Percentiles rank a stretch among this genome's conserved stretches.
phyloP scores from a whole-genome alignment of 1,140 invertebrate species.

The Heliconius nattereri region DNA sequence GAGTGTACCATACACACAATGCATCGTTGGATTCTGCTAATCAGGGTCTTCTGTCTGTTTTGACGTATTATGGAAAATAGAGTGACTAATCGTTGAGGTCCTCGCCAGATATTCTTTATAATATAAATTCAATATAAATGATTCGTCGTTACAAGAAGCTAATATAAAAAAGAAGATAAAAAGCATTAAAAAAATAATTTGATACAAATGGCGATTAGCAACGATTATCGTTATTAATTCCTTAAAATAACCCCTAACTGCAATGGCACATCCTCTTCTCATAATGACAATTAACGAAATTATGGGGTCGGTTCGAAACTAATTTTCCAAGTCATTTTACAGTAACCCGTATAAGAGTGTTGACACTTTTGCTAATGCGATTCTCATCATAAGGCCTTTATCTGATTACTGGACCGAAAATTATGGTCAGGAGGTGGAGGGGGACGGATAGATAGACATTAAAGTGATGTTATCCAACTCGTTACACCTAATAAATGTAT shows the following conservation, averaged over 20 bases:
- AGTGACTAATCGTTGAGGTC: too few species aligned
- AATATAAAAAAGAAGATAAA: too few species aligned
- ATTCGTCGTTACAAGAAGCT: too few species aligned
- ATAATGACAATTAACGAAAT: constrained; percentile 29
- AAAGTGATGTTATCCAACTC: constrained; percentile 39
- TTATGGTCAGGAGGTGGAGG: constrained; percentile 33
- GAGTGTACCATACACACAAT: too few species aligned
- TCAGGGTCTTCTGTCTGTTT: too few species aligned
- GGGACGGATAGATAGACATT: constrained; percentile 29
- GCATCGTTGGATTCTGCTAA: too few species aligned
- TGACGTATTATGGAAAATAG: too few species aligned
- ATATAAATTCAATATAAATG: too few species aligned
- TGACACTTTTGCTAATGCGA: constrained; percentile 39
- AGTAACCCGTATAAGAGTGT: constrained; percentile 38
- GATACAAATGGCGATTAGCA: not conserved
- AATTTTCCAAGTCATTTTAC: constrained; percentile 40
- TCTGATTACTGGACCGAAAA: constrained; percentile 41
- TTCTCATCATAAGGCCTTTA: constrained; percentile 40
- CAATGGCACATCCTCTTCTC: not conserved
- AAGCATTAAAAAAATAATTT: not conserved
- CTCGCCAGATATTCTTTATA: too few species aligned
- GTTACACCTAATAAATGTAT: constrained; percentile 42
- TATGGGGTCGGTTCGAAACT: constrained; percentile 26
- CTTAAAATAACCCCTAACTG: not conserved
- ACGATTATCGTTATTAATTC: not conserved